These are phyloP conservation scores for Amphiduros pacificus DNA, from an alignment of 2,888 invertebrate genomes.

Conservation along the genomic window DNA sequence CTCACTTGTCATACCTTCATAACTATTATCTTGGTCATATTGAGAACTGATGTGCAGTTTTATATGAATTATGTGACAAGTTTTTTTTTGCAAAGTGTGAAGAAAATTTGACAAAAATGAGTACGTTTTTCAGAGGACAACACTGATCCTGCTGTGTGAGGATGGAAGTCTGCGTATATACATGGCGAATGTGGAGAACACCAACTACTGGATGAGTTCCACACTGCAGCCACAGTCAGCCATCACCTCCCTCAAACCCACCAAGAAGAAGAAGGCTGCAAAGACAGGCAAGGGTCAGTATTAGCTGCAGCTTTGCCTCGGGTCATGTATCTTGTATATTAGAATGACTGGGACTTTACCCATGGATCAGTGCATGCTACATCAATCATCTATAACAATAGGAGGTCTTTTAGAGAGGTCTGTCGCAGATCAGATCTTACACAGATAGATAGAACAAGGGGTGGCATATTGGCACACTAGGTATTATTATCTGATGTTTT, in stretches of 20 bases:
- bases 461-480: too few species aligned
- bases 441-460: too few species aligned
- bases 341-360: too few species aligned
- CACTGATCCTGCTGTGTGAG: slow-evolving; percentile 89
- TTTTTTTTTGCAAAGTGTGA: not conserved
- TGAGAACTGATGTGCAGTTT: too few species aligned
- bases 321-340: too few species aligned
- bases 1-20: too few species aligned
- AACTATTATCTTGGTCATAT: too few species aligned
- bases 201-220: slow-evolving; percentile 63
- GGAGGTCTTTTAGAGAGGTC: too few species aligned
- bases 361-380: too few species aligned
- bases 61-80: too few species aligned
- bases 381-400: not conserved
- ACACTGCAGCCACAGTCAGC: slow-evolving; percentile 66
- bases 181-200: slow-evolving; percentile 76
- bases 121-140: slow-evolving; percentile 70
- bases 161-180: slow-evolving; percentile 95
- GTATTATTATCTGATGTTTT: not conserved
- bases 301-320: not conserved
- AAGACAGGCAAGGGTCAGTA: slow-evolving; percentile 56
- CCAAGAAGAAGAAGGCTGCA: slow-evolving; percentile 66
- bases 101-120: not conserved
- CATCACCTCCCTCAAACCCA: slow-evolving; percentile 60
- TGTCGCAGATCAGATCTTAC: too few species aligned